These are phyloP conservation scores for Hecatera dysodea DNA, from an alignment of 2,888 invertebrate species.

Conservation along the genomic window DNA sequence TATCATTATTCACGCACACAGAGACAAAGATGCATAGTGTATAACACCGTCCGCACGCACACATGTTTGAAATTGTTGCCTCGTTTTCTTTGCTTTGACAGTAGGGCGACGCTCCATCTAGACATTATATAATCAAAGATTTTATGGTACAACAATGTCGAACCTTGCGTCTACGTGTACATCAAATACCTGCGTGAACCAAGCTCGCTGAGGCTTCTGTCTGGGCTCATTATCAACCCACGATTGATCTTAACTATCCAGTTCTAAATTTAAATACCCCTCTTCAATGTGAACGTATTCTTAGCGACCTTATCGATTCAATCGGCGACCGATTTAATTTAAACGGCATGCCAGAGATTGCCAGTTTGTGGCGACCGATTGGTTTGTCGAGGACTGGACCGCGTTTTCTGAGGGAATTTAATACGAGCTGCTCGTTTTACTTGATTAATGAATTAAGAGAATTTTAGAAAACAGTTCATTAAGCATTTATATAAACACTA, in stretches of 20 bases:
- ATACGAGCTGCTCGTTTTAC: constrained; percentile 47
- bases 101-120: too few species aligned
- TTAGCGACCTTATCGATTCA: constrained; percentile 48
- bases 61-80: too few species aligned
- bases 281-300: constrained; percentile 45
- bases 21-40: too few species aligned
- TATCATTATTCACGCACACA: too few species aligned
- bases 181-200: too few species aligned
- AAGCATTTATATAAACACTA: neutral
- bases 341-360: constrained; percentile 58
- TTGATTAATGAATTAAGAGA: constrained; percentile 30
- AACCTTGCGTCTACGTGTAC: too few species aligned
- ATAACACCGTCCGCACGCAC: too few species aligned
- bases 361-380: constrained; percentile 56
- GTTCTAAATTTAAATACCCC: neutral
- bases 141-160: too few species aligned
- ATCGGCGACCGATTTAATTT: constrained; percentile 63
- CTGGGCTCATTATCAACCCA: neutral
- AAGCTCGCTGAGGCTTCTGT: too few species aligned
- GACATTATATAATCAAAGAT: too few species aligned
- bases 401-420: constrained; percentile 48
- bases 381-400: constrained; percentile 46
- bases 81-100: too few species aligned
- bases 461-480: constrained; percentile 9
- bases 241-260: neutral